Evolutionary conservation across 2,888 invertebrate genomes (phyloP).

Genomic region (Polydrusus pterygomalis): DNA sequence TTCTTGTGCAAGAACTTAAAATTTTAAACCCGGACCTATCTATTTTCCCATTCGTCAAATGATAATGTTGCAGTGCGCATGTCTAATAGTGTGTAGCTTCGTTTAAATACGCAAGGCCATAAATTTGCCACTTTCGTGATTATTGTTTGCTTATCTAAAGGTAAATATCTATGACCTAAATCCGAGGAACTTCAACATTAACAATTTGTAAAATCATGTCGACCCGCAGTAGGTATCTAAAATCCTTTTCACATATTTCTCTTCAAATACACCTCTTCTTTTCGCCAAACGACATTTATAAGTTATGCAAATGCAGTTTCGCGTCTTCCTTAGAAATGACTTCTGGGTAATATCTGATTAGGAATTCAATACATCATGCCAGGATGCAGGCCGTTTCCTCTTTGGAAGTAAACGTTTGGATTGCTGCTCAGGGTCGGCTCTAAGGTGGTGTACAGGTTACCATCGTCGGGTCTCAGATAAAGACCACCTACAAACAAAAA

Average conservation of each 20-base stretch:
- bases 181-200: too few relatives aligned
- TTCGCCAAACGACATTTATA: not conserved
- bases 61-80: too few relatives aligned
- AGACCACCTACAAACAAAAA: conserved; percentile 76
- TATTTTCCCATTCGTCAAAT: too few relatives aligned
- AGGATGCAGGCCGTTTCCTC: conserved; percentile 86
- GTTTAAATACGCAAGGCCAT: too few relatives aligned
- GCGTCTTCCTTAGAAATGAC: conserved; percentile 25
- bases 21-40: too few relatives aligned
- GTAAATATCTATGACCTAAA: too few relatives aligned
- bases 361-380: conserved; percentile 88
- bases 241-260: not conserved
- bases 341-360: conserved; percentile 38
- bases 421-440: conserved; percentile 91
- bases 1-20: too few relatives aligned
- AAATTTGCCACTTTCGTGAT: too few relatives aligned
- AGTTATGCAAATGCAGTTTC: conserved; percentile 31
- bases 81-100: too few relatives aligned
- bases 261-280: not conserved
- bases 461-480: conserved; percentile 87
- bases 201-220: too few relatives aligned
- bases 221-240: not conserved
- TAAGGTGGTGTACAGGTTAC: conserved; percentile 88
- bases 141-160: too few relatives aligned
- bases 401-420: conserved; percentile 93